These are phyloP conservation scores for Rhabdomys pumilio DNA, from an alignment of 2,797 vertebrate species.

Conservation along the genomic window DNA sequence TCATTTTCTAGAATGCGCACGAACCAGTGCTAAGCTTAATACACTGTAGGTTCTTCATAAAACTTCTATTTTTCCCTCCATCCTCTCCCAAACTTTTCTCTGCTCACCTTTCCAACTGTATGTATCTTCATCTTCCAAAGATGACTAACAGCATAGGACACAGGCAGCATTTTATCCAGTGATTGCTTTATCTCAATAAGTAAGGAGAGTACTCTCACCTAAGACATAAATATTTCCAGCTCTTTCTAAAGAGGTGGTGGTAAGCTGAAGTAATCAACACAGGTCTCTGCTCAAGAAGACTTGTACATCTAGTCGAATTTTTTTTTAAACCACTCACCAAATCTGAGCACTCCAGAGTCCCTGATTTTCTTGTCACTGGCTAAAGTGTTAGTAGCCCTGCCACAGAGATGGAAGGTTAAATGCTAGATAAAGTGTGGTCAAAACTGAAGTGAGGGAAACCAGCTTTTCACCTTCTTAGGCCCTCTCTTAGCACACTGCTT, in stretches of 20 bases:
- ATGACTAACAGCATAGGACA: neutral
- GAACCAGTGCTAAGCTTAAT: neutral
- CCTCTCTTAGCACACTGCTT: neutral
- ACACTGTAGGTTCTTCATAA: neutral
- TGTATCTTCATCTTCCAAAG: neutral
- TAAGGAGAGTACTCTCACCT: neutral
- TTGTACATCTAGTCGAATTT: neutral
- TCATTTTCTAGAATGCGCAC: slow-evolving; percentile 17
- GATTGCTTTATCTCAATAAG: neutral
- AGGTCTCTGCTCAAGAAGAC: neutral
- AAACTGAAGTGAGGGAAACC: neutral
- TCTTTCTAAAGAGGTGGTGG: neutral
- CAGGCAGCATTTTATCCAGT: neutral
- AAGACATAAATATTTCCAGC: neutral
- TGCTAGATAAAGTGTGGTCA: neutral
- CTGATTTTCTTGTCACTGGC: neutral
- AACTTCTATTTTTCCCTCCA: neutral
- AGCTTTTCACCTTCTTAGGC: neutral
- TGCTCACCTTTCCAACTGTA: neutral
- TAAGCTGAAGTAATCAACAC: neutral
- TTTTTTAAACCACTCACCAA: neutral
- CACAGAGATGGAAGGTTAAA: neutral
- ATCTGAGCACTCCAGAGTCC: neutral
- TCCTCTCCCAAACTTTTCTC: neutral
- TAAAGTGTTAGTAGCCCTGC: neutral